Evolutionary conservation across 2,113 vertebrate genomes (phyloP).

Genomic region (Grus americana): DNA sequence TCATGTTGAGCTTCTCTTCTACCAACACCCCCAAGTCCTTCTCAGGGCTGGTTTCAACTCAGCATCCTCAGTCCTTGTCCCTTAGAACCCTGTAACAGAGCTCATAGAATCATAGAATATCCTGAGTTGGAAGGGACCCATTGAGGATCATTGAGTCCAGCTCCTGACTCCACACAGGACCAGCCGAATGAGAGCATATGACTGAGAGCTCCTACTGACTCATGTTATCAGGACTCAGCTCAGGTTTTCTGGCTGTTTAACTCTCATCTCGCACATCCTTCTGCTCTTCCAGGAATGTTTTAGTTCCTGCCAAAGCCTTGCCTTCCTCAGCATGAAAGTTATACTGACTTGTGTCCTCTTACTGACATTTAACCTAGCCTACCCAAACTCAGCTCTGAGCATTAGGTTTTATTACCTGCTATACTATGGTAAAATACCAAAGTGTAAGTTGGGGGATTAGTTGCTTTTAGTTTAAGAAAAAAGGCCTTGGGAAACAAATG

Average conservation of each 20-base stretch:
- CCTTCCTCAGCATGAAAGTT: neutral
- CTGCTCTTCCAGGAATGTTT: neutral
- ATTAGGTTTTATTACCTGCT: slow-evolving; percentile 37
- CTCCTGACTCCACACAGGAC: too few species aligned
- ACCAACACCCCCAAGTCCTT: too few species aligned
- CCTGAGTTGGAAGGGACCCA: too few species aligned
- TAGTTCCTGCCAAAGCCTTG: neutral
- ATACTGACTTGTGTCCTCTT: neutral
- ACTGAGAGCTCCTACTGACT: neutral
- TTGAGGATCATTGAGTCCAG: too few species aligned
- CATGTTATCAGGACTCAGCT: neutral
- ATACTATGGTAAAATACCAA: neutral
- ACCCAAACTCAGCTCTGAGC: neutral
- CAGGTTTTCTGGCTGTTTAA: neutral
- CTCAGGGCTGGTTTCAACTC: too few species aligned
- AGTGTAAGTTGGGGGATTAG: neutral
- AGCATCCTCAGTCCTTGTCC: neutral
- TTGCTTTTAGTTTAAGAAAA: slow-evolving; percentile 1
- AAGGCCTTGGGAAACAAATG: neutral
- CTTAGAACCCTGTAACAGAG: neutral
- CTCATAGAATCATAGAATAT: too few species aligned
- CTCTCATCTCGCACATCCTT: neutral
- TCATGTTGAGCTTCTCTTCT: too few species aligned
- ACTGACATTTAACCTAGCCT: neutral
- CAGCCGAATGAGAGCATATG: too few species aligned